phyloP scores from a whole-genome alignment of 2,797 vertebrate species.

The Zenarchopterus dispar region DNA sequence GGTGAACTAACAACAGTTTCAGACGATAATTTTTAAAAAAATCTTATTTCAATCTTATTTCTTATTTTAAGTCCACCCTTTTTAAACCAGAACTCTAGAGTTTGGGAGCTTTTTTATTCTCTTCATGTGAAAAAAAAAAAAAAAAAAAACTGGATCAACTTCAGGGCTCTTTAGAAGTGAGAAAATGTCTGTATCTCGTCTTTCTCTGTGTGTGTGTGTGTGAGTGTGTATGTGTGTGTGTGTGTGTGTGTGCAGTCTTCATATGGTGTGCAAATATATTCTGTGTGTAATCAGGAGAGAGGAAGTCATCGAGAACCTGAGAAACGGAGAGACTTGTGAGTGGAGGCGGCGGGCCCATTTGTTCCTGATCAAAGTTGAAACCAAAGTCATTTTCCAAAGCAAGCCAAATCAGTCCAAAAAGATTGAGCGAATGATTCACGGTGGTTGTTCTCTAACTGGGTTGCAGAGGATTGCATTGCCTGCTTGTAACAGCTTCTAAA shows the following conservation, averaged over 20 bases:
- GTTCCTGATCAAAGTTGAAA: slow-evolving; percentile 64
- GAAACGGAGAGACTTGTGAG: slow-evolving; percentile 46
- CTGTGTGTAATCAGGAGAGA: slow-evolving; percentile 30
- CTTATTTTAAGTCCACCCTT: slow-evolving; percentile 11
- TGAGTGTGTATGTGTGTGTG: not conserved
- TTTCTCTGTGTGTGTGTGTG: not conserved
- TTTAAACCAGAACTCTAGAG: slow-evolving; percentile 3
- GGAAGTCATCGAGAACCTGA: slow-evolving; percentile 48
- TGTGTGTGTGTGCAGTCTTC: slow-evolving; percentile 17
- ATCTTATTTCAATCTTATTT: not conserved
- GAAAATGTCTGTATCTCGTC: slow-evolving; percentile 8
- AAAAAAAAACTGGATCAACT: slow-evolving; percentile 14
- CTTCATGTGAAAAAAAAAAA: slow-evolving; percentile 15
- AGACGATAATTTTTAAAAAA: not conserved
- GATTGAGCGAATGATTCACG: slow-evolving; percentile 30
- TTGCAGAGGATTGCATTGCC: slow-evolving; percentile 23
- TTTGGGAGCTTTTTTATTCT: slow-evolving; percentile 22
- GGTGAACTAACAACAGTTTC: not conserved
- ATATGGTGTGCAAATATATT: slow-evolving; percentile 46
- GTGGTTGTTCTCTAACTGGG: slow-evolving; percentile 38
- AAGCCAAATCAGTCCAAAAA: slow-evolving; percentile 50
- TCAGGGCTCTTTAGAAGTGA: slow-evolving; percentile 26
- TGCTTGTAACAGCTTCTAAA: slow-evolving; percentile 22
- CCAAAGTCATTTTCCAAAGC: slow-evolving; percentile 58
- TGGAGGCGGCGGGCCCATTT: slow-evolving; percentile 56